Conservation (phyloP, 2,888 invertebrate genomes). For the Ormyrus thymus region DNA sequence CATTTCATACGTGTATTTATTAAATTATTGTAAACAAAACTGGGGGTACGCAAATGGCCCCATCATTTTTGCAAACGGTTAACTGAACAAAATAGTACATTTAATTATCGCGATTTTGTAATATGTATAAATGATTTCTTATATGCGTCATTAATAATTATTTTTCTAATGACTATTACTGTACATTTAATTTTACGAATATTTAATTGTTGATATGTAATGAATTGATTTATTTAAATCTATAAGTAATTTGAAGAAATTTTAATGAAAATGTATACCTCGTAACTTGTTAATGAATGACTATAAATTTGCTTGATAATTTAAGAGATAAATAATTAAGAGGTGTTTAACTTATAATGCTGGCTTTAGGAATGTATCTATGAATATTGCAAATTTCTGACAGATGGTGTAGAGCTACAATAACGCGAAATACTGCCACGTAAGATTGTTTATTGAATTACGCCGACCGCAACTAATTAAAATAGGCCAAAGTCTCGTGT, state of each 20-base stretch:
- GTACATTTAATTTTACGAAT: constrained; percentile 27
- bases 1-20: constrained; percentile 49
- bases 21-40: constrained; percentile 20
- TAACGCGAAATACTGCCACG: constrained; percentile 55
- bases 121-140: constrained; percentile 52
- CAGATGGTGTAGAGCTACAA: constrained; percentile 40
- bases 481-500: constrained; percentile 35
- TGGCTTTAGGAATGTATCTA: constrained; percentile 43
- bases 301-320: constrained; percentile 45
- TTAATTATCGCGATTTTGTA: constrained; percentile 51
- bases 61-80: background rate
- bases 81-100: constrained; percentile 23
- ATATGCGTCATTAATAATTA: constrained; percentile 16
- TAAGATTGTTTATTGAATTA: constrained; percentile 54
- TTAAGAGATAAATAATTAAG: constrained; percentile 32
- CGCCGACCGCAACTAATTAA: constrained; percentile 20
- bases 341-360: constrained; percentile 42
- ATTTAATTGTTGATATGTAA: constrained; percentile 51
- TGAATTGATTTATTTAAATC: constrained; percentile 39
- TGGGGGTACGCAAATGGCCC: constrained; percentile 8
- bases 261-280: constrained; percentile 26
- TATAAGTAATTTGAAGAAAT: constrained; percentile 18
- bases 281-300: constrained; percentile 34
- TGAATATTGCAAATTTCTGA: constrained; percentile 51
- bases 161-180: constrained; percentile 27